Evolutionary conservation across 2,113 vertebrate genomes (phyloP).

Genomic region (Megaptera novaeangliae): DNA sequence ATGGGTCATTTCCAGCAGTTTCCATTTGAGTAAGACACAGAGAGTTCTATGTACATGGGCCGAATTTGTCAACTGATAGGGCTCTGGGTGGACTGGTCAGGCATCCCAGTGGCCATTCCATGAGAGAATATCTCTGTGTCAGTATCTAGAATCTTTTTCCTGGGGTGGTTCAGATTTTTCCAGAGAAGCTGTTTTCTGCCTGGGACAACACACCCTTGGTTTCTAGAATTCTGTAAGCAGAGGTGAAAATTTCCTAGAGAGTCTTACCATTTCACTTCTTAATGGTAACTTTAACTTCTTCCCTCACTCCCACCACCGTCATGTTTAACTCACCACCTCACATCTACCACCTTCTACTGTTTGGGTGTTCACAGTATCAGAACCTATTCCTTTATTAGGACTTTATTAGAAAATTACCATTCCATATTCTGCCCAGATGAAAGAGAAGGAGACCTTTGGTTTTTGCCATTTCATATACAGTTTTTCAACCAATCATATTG

Average conservation of each 20-base stretch:
- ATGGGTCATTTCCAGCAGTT: background rate
- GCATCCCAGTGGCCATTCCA: rapidly evolving
- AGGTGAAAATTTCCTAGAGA: background rate
- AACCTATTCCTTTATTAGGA: background rate
- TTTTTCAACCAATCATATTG: background rate
- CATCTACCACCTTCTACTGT: background rate
- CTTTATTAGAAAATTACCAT: background rate
- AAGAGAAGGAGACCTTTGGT: background rate
- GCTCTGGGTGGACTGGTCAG: too few relatives aligned
- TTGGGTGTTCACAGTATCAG: background rate
- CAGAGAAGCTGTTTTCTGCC: background rate
- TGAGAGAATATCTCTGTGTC: background rate
- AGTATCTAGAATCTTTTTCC: background rate
- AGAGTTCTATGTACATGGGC: background rate
- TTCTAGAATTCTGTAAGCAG: background rate
- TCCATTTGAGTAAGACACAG: background rate
- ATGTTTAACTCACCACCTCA: background rate
- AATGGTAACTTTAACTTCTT: background rate
- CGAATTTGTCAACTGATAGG: rapidly evolving
- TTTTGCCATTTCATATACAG: background rate
- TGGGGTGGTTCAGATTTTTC: background rate
- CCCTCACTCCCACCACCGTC: rapidly evolving
- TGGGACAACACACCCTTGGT: background rate
- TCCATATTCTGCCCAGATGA: background rate
- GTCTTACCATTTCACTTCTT: background rate